Evolutionary conservation across 2,888 invertebrate genomes (phyloP).

Genomic region (Tipula confusa): DNA sequence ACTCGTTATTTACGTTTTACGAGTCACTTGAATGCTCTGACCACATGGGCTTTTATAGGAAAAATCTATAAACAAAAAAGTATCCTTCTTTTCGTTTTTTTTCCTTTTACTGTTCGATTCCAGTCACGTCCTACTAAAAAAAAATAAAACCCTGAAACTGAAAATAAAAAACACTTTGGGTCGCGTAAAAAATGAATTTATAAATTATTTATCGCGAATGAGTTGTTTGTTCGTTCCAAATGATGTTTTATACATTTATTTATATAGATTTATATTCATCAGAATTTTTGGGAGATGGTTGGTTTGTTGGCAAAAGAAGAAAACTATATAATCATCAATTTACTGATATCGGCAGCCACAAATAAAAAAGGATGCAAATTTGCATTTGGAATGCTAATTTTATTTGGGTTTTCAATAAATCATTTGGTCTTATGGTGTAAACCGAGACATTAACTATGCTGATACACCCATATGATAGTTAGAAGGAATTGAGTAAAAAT

Average conservation of each 20-base stretch:
- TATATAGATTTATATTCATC: background rate
- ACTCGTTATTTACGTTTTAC: too few species aligned
- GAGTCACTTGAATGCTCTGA: too few species aligned
- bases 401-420: background rate
- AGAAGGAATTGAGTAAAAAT: too few species aligned
- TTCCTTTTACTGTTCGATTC: background rate
- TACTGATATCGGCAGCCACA: background rate
- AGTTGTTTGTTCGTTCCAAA: constrained; percentile 20
- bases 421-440: background rate
- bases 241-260: background rate
- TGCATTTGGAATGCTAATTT: background rate
- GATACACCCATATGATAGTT: too few species aligned
- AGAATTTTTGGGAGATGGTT: background rate
- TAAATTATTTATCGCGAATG: constrained; percentile 8
- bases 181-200: constrained; percentile 6
- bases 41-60: too few species aligned
- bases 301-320: background rate
- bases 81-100: background rate
- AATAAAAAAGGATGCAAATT: background rate
- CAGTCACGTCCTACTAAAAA: background rate
- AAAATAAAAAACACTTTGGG: constrained; percentile 20
- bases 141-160: background rate
- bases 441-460: too few species aligned
- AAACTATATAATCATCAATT: background rate
- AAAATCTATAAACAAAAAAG: background rate